Base-by-base conservation (phyloP, 2,888 invertebrate genomes). In the Calameuta pallipes region DNA sequence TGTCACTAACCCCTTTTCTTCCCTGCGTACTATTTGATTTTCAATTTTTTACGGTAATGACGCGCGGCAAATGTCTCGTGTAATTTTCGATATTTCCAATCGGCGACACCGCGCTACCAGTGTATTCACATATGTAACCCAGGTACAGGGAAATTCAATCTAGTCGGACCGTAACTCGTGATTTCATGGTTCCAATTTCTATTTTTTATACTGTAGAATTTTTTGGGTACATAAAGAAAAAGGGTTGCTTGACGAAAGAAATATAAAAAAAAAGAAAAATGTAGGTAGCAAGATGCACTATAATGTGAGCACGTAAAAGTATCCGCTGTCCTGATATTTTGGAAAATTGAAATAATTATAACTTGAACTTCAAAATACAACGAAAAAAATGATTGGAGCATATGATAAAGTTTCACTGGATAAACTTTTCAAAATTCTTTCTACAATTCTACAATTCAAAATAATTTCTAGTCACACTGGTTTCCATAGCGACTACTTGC, bases 31-130 rank as follows among this genome's bases (percentile, higher is more conserved):
- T 91, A 91, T 91, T 91, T 91, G 91, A 91, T 91, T 86, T 89
- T 87, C 83, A 79, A 91, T 91, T 91, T 81, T 86, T 71, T 89
- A 91, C 90, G 89, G 90, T 84, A 56, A 56, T 23, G 56, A 56
- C 23, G 83, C 83, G 86, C 80, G 84, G 84, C 87, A 89, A 91
- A 90, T 91, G 89, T 89, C 86, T 90, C 89, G 89, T 91, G 90
- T 90, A 90, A 91, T 90, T 90, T 88, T 85, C 89, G 85, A 90
- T 90, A 88, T 89, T 87, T 89, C 71, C 71, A 71, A 71, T 71
- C 71, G 71, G 31, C 71, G 71, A 71, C 33, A 31, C 71, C 13
- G 71, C 56, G 9, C 23, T 56, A 56, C 23, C 56, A 23, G 9
- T 56, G 56, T 23, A 56, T 56, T 56, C 56, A 23, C 56, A 56